These are phyloP conservation scores for Drosophila ambigua DNA, from an alignment of 1,140 invertebrate genomes.

Conservation along the genomic window DNA sequence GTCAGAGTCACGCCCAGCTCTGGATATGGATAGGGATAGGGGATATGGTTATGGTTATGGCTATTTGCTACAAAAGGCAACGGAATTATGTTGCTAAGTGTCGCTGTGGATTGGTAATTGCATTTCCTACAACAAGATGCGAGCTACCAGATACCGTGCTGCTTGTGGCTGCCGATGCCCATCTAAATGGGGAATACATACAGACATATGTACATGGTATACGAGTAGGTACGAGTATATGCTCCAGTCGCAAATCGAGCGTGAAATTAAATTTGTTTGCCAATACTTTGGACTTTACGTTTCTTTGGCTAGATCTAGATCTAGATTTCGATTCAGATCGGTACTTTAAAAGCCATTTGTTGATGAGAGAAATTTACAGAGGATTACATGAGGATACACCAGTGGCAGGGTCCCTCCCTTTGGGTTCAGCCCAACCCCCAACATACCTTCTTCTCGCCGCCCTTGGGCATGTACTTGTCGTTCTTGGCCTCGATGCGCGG, in stretches of 20 bases:
- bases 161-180: constrained; percentile 12
- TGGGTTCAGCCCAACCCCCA: not conserved
- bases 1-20: constrained; percentile 40
- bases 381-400: constrained; percentile 31
- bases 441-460: constrained; percentile 95
- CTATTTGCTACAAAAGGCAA: constrained; percentile 57
- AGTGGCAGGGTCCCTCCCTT: not conserved
- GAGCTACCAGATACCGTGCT: constrained; percentile 56
- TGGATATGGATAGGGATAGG: constrained; percentile 12
- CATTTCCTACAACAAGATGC: constrained; percentile 62
- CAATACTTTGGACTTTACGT: constrained; percentile 62
- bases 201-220: not conserved
- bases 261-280: constrained; percentile 68
- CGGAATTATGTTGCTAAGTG: constrained; percentile 64
- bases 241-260: constrained; percentile 70
- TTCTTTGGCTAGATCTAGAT: constrained; percentile 24
- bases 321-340: constrained; percentile 18
- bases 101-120: constrained; percentile 60
- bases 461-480: constrained; percentile 93
- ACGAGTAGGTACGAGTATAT: constrained; percentile 10
- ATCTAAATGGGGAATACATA: constrained; percentile 43
- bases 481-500: constrained; percentile 95
- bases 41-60: not conserved
- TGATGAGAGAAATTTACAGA: constrained; percentile 56
- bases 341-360: constrained; percentile 55